These are phyloP conservation scores for Luperina testacea DNA, from an alignment of 2,888 invertebrate species.

Conservation along the genomic window DNA sequence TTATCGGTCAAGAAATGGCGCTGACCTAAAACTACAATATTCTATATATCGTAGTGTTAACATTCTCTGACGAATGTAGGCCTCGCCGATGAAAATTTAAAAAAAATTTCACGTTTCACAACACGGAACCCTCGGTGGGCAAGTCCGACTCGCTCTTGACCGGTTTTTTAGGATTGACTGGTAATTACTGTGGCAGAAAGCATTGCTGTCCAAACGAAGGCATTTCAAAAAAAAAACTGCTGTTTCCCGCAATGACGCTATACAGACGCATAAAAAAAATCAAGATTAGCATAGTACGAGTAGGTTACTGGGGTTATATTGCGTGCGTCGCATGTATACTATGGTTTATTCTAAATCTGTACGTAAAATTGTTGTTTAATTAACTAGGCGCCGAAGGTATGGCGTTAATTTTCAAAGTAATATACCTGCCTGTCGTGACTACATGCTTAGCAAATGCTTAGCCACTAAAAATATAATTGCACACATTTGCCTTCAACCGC, in stretches of 20 bases:
- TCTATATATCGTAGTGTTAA: no score
- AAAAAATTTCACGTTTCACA: no score
- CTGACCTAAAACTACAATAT: no score
- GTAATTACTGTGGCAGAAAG: constrained; percentile 19
- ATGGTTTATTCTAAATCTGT: constrained; percentile 37
- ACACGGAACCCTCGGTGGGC: no score
- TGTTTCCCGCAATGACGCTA: constrained; percentile 1
- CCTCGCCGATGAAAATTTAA: no score
- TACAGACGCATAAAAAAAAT: neutral
- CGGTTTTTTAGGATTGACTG: constrained; percentile 1
- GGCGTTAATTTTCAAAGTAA: constrained; percentile 53
- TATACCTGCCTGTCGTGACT: constrained; percentile 49
- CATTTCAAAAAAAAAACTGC: neutral
- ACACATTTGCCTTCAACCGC: constrained; percentile 39
- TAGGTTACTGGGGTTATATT: constrained; percentile 15
- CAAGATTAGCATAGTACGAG: constrained; percentile 9
- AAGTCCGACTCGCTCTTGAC: no score
- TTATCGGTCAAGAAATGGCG: no score
- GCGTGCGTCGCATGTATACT: constrained; percentile 25
- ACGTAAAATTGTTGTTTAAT: constrained; percentile 56
- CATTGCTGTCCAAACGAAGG: constrained; percentile 9
- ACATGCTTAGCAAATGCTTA: constrained; percentile 45
- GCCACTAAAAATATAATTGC: constrained; percentile 58
- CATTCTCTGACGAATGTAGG: no score
- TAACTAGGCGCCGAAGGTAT: constrained; percentile 31